phyloP scores from a whole-genome alignment of 2,888 invertebrate species.

The Myopa testacea region DNA sequence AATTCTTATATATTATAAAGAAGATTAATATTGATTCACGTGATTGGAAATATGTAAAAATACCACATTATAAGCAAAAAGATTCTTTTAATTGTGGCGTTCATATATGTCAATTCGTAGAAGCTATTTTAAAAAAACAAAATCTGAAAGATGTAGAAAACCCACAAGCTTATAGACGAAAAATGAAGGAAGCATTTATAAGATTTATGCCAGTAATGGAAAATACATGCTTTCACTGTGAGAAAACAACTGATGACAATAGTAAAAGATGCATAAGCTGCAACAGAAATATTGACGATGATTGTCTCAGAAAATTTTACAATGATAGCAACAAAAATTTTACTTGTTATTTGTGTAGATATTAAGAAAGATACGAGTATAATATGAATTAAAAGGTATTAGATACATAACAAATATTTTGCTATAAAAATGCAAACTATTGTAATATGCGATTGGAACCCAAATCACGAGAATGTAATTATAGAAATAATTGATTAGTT shows the following conservation, averaged over 20 bases:
- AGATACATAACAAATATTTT: no score
- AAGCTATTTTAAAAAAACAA: neutral
- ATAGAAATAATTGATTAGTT: no score
- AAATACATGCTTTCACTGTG: slow-evolving; percentile 10
- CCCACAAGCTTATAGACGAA: neutral
- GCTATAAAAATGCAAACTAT: no score
- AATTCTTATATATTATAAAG: neutral
- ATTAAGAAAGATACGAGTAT: no score
- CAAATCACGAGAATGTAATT: no score
- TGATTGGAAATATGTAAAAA: slow-evolving; percentile 1
- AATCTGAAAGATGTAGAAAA: neutral
- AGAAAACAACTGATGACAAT: neutral
- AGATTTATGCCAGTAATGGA: neutral
- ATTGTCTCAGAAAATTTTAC: neutral
- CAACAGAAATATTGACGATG: neutral
- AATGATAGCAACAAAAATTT: neutral
- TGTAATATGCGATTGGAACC: no score
- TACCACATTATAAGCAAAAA: neutral
- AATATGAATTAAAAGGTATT: no score
- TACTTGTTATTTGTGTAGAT: neutral
- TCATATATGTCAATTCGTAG: slow-evolving; percentile 9
- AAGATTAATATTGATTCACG: neutral
- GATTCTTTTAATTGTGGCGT: slow-evolving; percentile 10
- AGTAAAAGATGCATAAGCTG: neutral
- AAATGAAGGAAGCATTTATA: neutral